Conservation (phyloP, 1,140 invertebrate species). For the Trissolcus basalis region DNA sequence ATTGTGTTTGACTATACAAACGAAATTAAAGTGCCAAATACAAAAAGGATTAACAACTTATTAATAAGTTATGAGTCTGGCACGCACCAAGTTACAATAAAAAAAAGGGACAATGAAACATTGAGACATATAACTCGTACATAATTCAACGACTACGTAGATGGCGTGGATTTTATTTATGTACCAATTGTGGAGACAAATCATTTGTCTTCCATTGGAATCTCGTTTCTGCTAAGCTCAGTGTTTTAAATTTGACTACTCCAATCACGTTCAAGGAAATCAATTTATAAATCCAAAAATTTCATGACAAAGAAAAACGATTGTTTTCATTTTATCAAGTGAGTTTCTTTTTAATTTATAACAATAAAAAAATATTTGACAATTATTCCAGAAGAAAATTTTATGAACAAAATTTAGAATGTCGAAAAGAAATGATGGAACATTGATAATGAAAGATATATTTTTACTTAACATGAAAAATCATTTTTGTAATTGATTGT, state of each 20-base stretch:
- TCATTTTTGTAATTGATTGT: too few species aligned
- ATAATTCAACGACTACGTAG: conserved; percentile 43
- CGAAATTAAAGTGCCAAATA: background rate
- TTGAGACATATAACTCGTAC: conserved; percentile 28
- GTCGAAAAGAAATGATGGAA: too few species aligned
- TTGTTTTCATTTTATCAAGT: too few species aligned
- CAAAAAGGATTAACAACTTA: conserved; percentile 18
- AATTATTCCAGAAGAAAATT: too few species aligned
- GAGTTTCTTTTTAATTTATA: too few species aligned
- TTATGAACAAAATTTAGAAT: too few species aligned
- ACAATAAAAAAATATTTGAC: too few species aligned
- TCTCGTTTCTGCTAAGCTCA: conserved; percentile 33
- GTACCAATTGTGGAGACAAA: conserved; percentile 48
- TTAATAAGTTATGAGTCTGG: conserved; percentile 44
- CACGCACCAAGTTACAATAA: conserved; percentile 30
- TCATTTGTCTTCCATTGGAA: conserved; percentile 36
- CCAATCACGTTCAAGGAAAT: conserved; percentile 41
- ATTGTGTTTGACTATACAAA: background rate
- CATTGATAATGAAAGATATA: too few species aligned
- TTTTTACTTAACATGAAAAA: too few species aligned
- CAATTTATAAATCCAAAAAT: conserved; percentile 11
- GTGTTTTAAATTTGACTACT: conserved; percentile 24
- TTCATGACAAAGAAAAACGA: background rate
- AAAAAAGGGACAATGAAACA: conserved; percentile 43
- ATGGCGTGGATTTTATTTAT: conserved; percentile 50